Evolutionary conservation across 2,888 invertebrate genomes (phyloP).

Genomic region (Thalpophila matura): DNA sequence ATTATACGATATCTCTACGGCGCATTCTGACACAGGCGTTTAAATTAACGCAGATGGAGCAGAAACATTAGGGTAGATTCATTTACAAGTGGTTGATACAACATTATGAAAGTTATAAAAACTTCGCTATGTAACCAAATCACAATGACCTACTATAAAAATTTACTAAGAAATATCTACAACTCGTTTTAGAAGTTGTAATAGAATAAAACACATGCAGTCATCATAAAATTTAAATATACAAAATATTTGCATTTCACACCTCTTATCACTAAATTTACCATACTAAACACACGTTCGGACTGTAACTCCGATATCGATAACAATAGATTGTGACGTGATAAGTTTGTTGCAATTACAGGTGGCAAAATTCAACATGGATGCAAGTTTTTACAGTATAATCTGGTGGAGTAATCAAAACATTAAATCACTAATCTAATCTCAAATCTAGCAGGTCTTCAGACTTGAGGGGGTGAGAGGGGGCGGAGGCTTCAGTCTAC

Average conservation of each 20-base stretch:
- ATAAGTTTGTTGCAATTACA: constrained; percentile 32
- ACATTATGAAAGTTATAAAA: too few relatives aligned
- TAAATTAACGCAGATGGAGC: too few relatives aligned
- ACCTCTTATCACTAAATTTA: constrained; percentile 40
- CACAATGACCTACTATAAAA: constrained; percentile 4
- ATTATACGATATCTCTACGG: too few relatives aligned
- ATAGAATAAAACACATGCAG: constrained; percentile 40
- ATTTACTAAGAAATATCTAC: constrained; percentile 1
- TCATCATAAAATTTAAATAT: constrained; percentile 24
- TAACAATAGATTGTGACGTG: constrained; percentile 43
- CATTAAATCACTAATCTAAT: too few relatives aligned
- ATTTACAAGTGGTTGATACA: neutral
- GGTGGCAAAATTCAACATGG: constrained; percentile 16
- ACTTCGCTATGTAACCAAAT: too few relatives aligned
- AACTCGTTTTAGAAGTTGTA: neutral
- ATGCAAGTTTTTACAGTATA: constrained; percentile 11
- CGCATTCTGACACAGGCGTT: too few relatives aligned
- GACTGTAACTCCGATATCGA: constrained; percentile 46
- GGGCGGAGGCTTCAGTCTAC: too few relatives aligned
- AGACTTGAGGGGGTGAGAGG: too few relatives aligned
- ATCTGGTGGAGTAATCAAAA: constrained; percentile 11
- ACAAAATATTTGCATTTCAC: constrained; percentile 39
- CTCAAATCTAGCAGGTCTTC: too few relatives aligned
- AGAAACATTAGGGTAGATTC: neutral
- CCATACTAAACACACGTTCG: constrained; percentile 42